phyloP scores from a whole-genome alignment of 2,113 vertebrate species.

The Protobothrops mucrosquamatus region DNA sequence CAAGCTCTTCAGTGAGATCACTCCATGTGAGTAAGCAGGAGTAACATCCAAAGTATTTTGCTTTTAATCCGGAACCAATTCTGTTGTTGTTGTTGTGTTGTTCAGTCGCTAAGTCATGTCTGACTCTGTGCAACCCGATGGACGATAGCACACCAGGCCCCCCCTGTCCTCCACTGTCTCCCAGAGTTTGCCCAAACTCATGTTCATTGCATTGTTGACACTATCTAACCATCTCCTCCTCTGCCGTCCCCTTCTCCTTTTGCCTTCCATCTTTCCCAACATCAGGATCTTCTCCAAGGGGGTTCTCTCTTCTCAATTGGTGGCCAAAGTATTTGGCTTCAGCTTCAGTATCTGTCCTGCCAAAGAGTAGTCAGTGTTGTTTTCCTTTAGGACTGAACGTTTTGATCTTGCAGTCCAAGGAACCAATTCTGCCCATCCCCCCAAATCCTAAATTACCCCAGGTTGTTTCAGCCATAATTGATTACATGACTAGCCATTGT shows the following conservation, averaged over 20 bases:
- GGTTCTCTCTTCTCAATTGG: not conserved
- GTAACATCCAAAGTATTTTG: not conserved
- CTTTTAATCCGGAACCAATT: not conserved
- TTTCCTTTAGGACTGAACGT: not conserved
- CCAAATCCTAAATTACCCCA: not conserved
- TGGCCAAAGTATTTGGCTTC: not conserved
- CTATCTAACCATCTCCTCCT: not conserved
- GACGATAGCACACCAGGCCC: not conserved
- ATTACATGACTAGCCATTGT: too few relatives aligned
- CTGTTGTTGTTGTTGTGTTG: not conserved
- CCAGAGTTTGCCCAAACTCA: not conserved
- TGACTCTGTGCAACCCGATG: not conserved
- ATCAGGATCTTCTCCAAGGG: not conserved
- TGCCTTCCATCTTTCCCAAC: not conserved
- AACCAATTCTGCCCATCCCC: not conserved
- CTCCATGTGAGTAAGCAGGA: not conserved
- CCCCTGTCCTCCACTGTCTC: not conserved
- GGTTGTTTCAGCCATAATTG: not conserved
- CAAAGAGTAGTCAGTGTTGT: not conserved
- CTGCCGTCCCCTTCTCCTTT: not conserved
- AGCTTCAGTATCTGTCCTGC: not conserved
- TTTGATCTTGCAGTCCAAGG: not conserved
- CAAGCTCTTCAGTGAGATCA: not conserved
- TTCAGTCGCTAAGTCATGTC: not conserved
- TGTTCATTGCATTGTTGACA: not conserved